phyloP scores from a whole-genome alignment of 1,140 invertebrate species.

The Euglossa dilemma region DNA sequence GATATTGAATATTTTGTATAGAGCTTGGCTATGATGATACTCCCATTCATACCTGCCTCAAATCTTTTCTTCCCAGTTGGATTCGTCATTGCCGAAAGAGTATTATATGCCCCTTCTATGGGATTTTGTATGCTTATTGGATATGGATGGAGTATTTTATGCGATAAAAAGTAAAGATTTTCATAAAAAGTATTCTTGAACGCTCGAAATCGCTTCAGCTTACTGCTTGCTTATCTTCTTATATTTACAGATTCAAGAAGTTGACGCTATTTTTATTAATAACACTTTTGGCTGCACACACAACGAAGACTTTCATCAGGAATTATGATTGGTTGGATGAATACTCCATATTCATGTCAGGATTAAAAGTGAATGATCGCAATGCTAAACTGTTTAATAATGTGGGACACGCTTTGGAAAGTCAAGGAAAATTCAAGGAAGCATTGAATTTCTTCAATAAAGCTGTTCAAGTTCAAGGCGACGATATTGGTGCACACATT shows the following conservation, averaged over 20 bases:
- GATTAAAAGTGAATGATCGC: conserved; percentile 93
- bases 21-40: conserved; percentile 91
- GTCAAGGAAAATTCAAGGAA: conserved; percentile 91
- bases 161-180: conserved; percentile 81
- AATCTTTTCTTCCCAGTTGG: conserved; percentile 99
- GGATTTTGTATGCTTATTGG: conserved; percentile 97
- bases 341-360: conserved; percentile 96
- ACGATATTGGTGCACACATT: conserved; percentile 98
- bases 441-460: conserved; percentile 96
- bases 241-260: conserved; percentile 81
- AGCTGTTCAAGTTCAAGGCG: conserved; percentile 95
- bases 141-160: conserved; percentile 86
- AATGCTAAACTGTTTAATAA: conserved; percentile 99
- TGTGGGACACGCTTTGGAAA: conserved; percentile 97
- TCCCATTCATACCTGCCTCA: conserved; percentile 97
- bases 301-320: conserved; percentile 91
- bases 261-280: conserved; percentile 85
- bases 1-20: conserved; percentile 79
- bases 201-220: neutral
- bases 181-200: neutral
- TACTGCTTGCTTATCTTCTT: neutral
- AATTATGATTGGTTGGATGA: conserved; percentile 97
- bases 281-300: conserved; percentile 89
- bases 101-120: conserved; percentile 98
- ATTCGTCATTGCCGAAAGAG: conserved; percentile 97